Base-by-base conservation (phyloP, 1,140 invertebrate genomes). In the Hypothenemus hampei region DNA sequence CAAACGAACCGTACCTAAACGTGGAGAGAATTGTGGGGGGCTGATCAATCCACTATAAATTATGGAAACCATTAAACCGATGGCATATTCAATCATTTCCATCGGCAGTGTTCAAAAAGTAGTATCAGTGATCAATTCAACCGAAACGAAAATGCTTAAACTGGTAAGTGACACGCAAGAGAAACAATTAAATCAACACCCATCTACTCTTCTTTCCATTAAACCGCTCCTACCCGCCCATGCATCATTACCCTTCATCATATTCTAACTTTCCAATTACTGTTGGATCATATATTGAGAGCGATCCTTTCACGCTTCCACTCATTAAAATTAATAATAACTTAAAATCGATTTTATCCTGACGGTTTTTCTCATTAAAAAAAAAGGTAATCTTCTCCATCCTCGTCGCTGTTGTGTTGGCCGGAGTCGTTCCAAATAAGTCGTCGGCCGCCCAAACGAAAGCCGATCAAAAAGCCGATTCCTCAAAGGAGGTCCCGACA, bases 1-100 rank as follows among this genome's bases (percentile, higher is more conserved):
- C 16, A 40, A 51, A 8, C 29, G 20, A 40, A 51, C n/a, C 35
- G 26, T 40, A 39, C 37, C 16, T 39, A 21, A 50, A 50, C 16
- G n/a, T 4, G 20, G 20, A 51, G 11, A 40, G 18, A 29, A n/a
- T n/a, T n/a, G 22, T 24, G 21, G 22, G 48, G 48, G 48, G 22
- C 19, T 33, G 19, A 23, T 21, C 23, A 22, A 22, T 10, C 21
- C 11, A 23, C 20, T 43, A 43, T 43, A 43, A 22, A 43, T 22
- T 43, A 18, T n/a, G 19, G 21, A 15, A 43, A 10, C 18, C 21
- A 23, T 23, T 23, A 22, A 11, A 5, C 23, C 18, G 18, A 16
- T 22, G 20, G 4, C 3, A 43, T 23, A 43, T n/a, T 43, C 40
- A 23, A 16, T 16, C 13, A 8, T 37, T 37, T 1, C 10, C 26